phyloP scores from a whole-genome alignment of 2,113 vertebrate species.

The Prionailurus bengalensis region DNA sequence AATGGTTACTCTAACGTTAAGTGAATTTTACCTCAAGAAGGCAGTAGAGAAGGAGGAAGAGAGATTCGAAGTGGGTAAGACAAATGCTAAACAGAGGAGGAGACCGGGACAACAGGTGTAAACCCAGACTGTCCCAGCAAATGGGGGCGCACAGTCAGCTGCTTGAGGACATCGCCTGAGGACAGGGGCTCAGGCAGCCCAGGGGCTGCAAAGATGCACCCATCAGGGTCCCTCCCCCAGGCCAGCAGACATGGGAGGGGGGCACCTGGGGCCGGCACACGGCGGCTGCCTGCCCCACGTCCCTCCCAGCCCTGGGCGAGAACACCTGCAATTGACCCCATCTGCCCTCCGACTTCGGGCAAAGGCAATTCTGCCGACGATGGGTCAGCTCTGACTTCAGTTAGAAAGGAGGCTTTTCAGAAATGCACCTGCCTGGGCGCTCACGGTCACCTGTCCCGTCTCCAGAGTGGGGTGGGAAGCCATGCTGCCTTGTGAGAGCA shows the following conservation, averaged over 20 bases:
- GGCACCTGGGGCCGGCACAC: neutral
- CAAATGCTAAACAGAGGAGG: neutral
- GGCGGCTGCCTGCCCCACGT: rapidly evolving
- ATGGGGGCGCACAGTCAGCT: rapidly evolving
- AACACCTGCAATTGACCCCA: rapidly evolving
- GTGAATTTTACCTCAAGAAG: too few relatives aligned
- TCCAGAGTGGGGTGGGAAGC: neutral
- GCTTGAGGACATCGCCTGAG: neutral
- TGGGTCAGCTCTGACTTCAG: neutral
- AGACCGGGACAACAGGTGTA: too few relatives aligned
- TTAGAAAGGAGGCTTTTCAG: neutral
- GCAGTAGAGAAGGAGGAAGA: neutral
- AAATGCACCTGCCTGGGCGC: rapidly evolving
- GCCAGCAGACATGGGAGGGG: neutral
- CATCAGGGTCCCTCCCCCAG: neutral
- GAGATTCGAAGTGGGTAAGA: rapidly evolving
- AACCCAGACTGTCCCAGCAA: neutral
- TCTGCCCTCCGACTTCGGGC: neutral
- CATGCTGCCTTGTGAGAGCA: neutral
- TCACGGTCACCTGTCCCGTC: rapidly evolving
- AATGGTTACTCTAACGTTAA: neutral
- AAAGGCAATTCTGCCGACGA: neutral
- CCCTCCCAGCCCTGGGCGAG: neutral
- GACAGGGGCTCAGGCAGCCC: rapidly evolving
- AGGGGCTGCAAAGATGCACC: neutral